Conservation (phyloP, 92 coral and sea anemone species). For the Porites cylindrica region DNA sequence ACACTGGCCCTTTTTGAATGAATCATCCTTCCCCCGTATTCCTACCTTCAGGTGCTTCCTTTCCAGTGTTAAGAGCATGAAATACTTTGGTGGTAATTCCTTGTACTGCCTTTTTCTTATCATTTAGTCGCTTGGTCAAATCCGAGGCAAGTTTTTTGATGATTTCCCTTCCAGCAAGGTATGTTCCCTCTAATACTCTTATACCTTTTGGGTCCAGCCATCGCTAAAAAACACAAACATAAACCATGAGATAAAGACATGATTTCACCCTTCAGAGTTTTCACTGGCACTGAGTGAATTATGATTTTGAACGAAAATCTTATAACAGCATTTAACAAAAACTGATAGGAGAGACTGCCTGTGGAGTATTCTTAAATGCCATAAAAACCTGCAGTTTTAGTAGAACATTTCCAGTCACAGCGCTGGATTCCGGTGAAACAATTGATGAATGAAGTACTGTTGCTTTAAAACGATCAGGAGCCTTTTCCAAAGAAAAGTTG, state of each 20-base stretch:
- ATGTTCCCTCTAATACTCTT: constrained; percentile 9
- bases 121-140: neutral
- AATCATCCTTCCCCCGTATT: neutral
- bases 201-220: neutral
- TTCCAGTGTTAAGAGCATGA: neutral
- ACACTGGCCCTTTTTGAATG: neutral
- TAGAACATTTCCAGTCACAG: no score
- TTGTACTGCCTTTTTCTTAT: neutral
- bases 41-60: constrained; percentile 17
- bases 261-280: neutral
- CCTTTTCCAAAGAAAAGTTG: no score
- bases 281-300: neutral
- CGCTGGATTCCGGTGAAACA: no score
- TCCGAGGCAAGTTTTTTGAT: neutral
- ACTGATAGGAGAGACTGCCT: no score
- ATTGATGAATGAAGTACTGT: no score
- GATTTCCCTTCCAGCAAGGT: neutral
- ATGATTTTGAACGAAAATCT: no score
- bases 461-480: no score
- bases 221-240: neutral
- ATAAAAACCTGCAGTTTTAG: no score
- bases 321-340: no score
- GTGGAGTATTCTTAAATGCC: no score
- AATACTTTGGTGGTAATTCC: neutral
- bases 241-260: neutral